Conservation (phyloP, 2,113 vertebrate species). For the Podarcis muralis region DNA sequence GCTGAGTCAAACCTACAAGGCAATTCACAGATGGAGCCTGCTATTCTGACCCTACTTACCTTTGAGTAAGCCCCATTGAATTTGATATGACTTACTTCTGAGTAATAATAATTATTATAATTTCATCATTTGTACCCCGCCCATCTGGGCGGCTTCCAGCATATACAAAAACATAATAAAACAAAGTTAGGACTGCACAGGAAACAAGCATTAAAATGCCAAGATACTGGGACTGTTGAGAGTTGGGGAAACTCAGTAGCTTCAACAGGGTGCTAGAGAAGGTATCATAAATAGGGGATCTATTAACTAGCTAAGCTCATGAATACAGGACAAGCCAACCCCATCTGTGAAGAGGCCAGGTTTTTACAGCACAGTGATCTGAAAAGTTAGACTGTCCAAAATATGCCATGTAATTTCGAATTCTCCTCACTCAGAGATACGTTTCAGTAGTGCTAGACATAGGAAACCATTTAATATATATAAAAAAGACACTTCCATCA, state of each 20-base stretch:
- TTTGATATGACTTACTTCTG: too few species aligned
- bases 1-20: neutral
- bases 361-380: neutral
- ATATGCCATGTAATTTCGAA: neutral
- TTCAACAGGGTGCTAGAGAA: too few species aligned
- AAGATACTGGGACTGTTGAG: too few species aligned
- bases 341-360: neutral
- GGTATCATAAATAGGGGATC: too few species aligned
- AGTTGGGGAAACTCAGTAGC: too few species aligned
- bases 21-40: neutral
- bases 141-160: too few species aligned
- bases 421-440: conserved; percentile 20
- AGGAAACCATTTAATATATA: neutral
- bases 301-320: neutral
- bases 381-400: neutral
- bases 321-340: neutral
- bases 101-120: too few species aligned
- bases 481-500: neutral
- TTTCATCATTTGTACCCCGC: too few species aligned
- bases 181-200: too few species aligned
- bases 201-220: neutral
- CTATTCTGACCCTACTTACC: too few species aligned
- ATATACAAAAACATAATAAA: too few species aligned
- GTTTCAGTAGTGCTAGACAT: conserved; percentile 37
- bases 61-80: too few species aligned